Base-by-base conservation (phyloP, 2,113 vertebrate species). In the Mystacornis crossleyi region DNA sequence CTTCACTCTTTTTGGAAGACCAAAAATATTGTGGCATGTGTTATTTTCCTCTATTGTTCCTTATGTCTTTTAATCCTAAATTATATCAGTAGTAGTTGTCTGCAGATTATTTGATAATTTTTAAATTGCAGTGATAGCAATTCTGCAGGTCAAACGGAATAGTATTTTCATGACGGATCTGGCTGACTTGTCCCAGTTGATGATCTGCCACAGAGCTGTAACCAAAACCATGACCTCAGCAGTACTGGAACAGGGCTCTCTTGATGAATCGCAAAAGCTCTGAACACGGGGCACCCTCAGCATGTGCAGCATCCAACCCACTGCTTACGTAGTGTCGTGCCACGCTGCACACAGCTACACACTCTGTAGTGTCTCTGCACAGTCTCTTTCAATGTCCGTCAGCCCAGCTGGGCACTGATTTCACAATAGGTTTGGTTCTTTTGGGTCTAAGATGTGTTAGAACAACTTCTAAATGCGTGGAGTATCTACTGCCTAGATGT, bases 321-420 rank as follows among this genome's bases (percentile, higher is more conserved):
- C 21, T 53, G 64, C 54, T 77, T 67, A 14, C 0, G 0, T 10
- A 7, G 45, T 6, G 15, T 48, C 6, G 43, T 11, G 19, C 64
- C 31, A 23, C 1, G 0, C 54, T 51, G 13, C 53, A 40, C 20
- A 9, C 21, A 73, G n/a, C 51, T 57, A 3, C 36, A 12, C 6
- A 1, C 20, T 29, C 18, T 24, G 26, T 12, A 33, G 18, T 20
- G 36, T 43, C 51, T 93, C 10, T 62, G 48, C 75, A 50, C 11
- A 14, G 42, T 26, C 25, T 33, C 8, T 66, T 43, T 78, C n/a
- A 36, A 47, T 1, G 4, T 14, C 43, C 5, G 0, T 64, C 61
- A 60, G 36, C 51, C 40, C 18, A 75, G 18, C 51, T 66, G n/a
- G 50, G 29, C 26, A 4, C 21, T 24, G 72, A 23, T 66, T 91